phyloP scores from a whole-genome alignment of 30 jellyfish, hydroid and myxozoan genomes.

The Aurelia sp. region DNA sequence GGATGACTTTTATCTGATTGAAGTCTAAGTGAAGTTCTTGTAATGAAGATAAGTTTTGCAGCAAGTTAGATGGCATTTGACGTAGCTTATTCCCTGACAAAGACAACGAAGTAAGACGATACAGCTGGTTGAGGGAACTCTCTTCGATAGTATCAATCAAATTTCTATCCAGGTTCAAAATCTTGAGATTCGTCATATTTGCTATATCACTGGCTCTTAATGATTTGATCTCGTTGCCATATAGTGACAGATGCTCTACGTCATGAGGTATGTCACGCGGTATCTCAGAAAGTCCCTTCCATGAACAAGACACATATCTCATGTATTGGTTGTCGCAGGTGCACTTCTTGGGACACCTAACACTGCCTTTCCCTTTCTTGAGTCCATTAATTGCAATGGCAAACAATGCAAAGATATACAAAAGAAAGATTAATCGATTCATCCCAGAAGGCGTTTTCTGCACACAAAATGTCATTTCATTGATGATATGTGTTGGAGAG shows the following conservation, averaged over 20 bases:
- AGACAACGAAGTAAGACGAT: slow-evolving; percentile 71
- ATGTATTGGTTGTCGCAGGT: slow-evolving; percentile 52
- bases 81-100: slow-evolving; percentile 80
- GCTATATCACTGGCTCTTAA: slow-evolving; percentile 60
- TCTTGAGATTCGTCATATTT: slow-evolving; percentile 52
- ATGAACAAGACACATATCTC: slow-evolving; percentile 69
- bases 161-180: slow-evolving; percentile 71
- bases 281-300: slow-evolving; percentile 53
- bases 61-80: slow-evolving; percentile 52
- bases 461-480: too few relatives aligned
- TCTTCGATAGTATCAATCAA: slow-evolving; percentile 72
- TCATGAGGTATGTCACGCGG: slow-evolving; percentile 73
- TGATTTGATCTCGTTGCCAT: slow-evolving; percentile 47
- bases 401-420: too few relatives aligned
- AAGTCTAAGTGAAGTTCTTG: slow-evolving; percentile 84
- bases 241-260: slow-evolving; percentile 85
- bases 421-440: too few relatives aligned
- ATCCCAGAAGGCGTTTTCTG: too few relatives aligned
- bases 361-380: too few relatives aligned
- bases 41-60: slow-evolving; percentile 71
- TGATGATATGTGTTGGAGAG: too few relatives aligned
- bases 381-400: too few relatives aligned
- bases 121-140: slow-evolving; percentile 63
- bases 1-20: slow-evolving; percentile 63
- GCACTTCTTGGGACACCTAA: slow-evolving; percentile 56